A percentile compares a stretch with the other conserved stretches of the same genome.
Evolutionary conservation across 2,888 invertebrate genomes (phyloP).

Genomic region (Drosophila setosimentum): DNA sequence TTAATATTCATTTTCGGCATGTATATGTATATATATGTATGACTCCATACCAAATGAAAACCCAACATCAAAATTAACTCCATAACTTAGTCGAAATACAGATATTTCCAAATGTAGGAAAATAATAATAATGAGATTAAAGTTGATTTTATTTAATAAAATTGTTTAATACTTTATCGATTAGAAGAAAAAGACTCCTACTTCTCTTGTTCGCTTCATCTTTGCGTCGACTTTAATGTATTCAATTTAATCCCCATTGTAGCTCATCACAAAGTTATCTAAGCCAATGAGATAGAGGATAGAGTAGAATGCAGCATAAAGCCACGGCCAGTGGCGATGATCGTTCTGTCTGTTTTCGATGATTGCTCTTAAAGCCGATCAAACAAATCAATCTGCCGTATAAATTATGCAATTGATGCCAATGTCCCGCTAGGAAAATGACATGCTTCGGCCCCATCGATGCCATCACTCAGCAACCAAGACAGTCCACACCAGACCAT

Average conservation of each 20-base stretch:
- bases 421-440: conserved; percentile 58
- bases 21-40: too few relatives aligned
- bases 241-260: not conserved
- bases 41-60: too few relatives aligned
- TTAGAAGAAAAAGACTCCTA: not conserved
- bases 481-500: not conserved
- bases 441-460: conserved; percentile 28
- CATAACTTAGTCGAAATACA: not conserved
- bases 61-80: not conserved
- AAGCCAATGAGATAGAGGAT: not conserved
- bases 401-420: conserved; percentile 68
- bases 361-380: conserved; percentile 40
- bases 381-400: conserved; percentile 57
- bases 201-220: not conserved
- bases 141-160: not conserved
- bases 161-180: not conserved
- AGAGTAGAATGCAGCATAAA: conserved; percentile 3
- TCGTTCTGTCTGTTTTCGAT: conserved; percentile 19
- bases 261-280: not conserved
- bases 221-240: not conserved
- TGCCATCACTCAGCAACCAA: not conserved
- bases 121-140: not conserved
- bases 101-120: not conserved
- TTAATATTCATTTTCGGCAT: not conserved
- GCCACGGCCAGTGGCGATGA: not conserved